A percentile compares a stretch with the other conserved stretches of the same genome.
phyloP scores from a whole-genome alignment of 2,888 invertebrate genomes.

The Arrhopalites spinosus region DNA sequence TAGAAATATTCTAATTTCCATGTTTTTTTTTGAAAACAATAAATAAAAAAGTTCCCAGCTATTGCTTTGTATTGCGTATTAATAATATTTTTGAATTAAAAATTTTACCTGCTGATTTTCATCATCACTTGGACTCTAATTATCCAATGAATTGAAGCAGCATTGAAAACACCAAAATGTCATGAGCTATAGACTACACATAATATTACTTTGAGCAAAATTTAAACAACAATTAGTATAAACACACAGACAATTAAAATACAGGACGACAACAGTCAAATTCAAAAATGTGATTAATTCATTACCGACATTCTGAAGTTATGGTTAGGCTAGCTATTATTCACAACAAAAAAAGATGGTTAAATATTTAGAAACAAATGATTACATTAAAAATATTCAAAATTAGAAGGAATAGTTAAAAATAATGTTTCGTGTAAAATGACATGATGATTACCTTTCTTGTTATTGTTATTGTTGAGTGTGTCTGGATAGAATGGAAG shows the following conservation, averaged over 20 bases:
- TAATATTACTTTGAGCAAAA: not conserved
- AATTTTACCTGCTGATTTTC: conserved; percentile 49
- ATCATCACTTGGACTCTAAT: conserved; percentile 42
- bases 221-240: not conserved
- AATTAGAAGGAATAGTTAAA: too few relatives aligned
- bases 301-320: conserved; percentile 17
- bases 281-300: not conserved
- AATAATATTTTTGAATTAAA: too few relatives aligned
- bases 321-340: not conserved
- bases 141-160: conserved; percentile 29
- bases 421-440: not conserved
- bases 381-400: too few relatives aligned
- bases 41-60: too few relatives aligned
- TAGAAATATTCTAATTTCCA: too few relatives aligned
- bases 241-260: not conserved
- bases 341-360: not conserved
- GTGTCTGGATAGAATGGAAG: too few relatives aligned
- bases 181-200: too few relatives aligned
- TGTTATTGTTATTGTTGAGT: too few relatives aligned
- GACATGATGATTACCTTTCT: too few relatives aligned
- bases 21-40: too few relatives aligned
- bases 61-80: too few relatives aligned
- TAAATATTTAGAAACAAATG: too few relatives aligned
- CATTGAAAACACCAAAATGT: conserved; percentile 34
- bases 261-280: not conserved